phyloP scores from a whole-genome alignment of 1,140 invertebrate genomes.

The Drosophila pruinosa region DNA sequence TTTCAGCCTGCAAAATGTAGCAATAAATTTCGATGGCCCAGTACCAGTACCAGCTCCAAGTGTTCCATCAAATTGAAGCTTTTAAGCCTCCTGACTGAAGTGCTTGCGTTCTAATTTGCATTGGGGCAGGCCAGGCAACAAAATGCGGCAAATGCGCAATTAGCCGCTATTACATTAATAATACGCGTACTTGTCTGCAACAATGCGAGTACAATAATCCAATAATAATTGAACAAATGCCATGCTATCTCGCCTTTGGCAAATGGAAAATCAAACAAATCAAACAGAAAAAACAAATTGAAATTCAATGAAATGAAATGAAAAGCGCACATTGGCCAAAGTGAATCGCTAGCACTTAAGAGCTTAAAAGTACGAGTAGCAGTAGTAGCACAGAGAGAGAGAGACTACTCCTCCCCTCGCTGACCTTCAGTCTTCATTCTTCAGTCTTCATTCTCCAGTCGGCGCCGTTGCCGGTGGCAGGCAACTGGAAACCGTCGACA shows the following conservation, averaged over 20 bases:
- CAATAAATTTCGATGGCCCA: conserved; percentile 53
- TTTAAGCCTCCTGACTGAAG: conserved; percentile 71
- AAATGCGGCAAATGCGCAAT: conserved; percentile 60
- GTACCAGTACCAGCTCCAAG: too few relatives aligned
- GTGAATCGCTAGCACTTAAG: conserved; percentile 73
- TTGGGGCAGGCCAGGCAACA: conserved; percentile 25
- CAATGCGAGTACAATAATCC: conserved; percentile 11
- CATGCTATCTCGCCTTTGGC: conserved; percentile 3
- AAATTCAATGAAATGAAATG: conserved; percentile 52
- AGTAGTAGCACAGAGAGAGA: conserved; percentile 4
- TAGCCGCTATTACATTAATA: conserved; percentile 79
- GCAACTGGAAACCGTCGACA: conserved; percentile 55
- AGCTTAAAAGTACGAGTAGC: conserved; percentile 54
- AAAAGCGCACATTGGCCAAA: conserved; percentile 74
- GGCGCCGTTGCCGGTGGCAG: conserved; percentile 14
- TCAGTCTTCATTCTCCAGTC: too few relatives aligned
- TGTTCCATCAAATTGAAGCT: conserved; percentile 78
- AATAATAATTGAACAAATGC: conserved; percentile 58
- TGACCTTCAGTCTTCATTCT: too few relatives aligned
- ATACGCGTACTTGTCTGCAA: conserved; percentile 70
- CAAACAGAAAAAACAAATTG: conserved; percentile 35
- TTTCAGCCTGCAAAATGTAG: conserved; percentile 59
- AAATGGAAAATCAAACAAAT: conserved; percentile 30
- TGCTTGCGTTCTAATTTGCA: conserved; percentile 69
- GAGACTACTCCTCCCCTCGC: not conserved